A percentile compares a stretch with the other conserved stretches of the same genome.
Evolutionary conservation across 1,140 invertebrate species (phyloP).

Genomic region (Drosophila nigrodunni): DNA sequence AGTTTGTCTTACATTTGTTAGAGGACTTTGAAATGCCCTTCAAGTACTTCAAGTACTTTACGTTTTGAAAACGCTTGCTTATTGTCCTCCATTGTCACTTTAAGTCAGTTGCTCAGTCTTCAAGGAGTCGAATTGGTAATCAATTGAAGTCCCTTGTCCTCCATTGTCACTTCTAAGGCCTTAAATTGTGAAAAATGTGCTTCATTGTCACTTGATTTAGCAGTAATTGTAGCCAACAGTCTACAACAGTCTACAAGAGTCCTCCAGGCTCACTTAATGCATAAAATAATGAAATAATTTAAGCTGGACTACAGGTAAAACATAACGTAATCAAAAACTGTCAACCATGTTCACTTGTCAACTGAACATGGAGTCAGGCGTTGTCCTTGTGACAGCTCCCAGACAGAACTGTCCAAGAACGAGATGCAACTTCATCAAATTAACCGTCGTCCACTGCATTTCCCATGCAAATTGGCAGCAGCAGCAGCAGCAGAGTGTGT

Average conservation of each 20-base stretch:
- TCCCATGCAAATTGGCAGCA: slow-evolving; percentile 61
- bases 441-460: slow-evolving; percentile 45
- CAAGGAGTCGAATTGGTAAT: neutral
- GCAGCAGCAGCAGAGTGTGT: slow-evolving; percentile 10
- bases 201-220: too few relatives aligned
- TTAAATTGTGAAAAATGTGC: neutral
- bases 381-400: neutral
- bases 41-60: too few relatives aligned
- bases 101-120: neutral
- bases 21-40: too few relatives aligned
- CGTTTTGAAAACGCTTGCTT: too few relatives aligned
- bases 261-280: neutral
- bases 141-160: neutral
- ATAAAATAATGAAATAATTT: too few relatives aligned
- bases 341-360: neutral
- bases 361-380: too few relatives aligned
- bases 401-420: neutral
- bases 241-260: neutral
- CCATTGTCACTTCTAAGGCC: neutral
- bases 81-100: too few relatives aligned
- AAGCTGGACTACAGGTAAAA: too few relatives aligned
- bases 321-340: neutral
- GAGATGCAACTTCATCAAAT: slow-evolving; percentile 59
- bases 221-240: too few relatives aligned
- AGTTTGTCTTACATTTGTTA: too few relatives aligned